These are phyloP conservation scores for Phaethon lepturus DNA, from an alignment of 2,113 vertebrate genomes.

Conservation along the genomic window DNA sequence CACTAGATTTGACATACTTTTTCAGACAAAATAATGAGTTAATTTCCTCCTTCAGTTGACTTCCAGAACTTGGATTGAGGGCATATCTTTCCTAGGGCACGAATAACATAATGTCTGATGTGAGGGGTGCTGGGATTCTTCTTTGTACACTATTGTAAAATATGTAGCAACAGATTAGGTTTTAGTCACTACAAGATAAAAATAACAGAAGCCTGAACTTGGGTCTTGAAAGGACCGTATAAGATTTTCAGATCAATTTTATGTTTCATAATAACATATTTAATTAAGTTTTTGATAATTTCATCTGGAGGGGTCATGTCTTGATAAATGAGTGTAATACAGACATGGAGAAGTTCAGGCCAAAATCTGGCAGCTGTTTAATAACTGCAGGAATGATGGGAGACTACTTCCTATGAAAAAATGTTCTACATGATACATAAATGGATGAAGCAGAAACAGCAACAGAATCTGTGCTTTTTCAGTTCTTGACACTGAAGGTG, in stretches of 20 bases:
- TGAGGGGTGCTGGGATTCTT: not conserved
- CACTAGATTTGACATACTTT: not conserved
- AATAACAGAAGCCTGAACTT: not conserved
- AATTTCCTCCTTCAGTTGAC: not conserved
- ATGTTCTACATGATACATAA: not conserved
- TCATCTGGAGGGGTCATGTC: not conserved
- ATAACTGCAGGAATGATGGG: not conserved
- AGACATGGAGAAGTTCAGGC: not conserved
- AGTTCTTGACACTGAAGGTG: not conserved
- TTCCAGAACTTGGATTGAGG: not conserved
- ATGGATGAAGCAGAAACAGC: not conserved
- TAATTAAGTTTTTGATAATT: not conserved
- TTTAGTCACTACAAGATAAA: not conserved
- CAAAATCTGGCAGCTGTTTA: not conserved
- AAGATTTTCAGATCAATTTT: not conserved
- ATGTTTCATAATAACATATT: not conserved
- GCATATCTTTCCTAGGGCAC: not conserved
- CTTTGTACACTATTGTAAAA: not conserved
- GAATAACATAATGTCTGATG: not conserved
- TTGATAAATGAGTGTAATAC: not conserved
- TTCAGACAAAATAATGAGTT: not conserved
- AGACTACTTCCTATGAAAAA: not conserved
- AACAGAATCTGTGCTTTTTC: not conserved
- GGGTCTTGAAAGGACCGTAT: not conserved
- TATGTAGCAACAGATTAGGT: not conserved